phyloP scores from a whole-genome alignment of 2,888 invertebrate genomes.

The Acleris emargana region DNA sequence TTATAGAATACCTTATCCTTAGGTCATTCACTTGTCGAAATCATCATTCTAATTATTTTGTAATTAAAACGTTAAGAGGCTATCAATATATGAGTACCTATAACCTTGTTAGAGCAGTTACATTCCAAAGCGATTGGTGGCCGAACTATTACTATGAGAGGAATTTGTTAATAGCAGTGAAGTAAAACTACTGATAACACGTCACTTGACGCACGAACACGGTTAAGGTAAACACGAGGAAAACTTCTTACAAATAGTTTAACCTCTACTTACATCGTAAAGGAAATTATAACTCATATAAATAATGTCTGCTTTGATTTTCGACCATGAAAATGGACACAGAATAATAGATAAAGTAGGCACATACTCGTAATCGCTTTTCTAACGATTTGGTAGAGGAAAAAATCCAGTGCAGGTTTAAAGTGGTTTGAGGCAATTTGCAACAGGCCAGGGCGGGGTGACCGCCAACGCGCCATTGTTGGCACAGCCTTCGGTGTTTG shows the following conservation, averaged over 20 bases:
- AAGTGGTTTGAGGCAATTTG: no score
- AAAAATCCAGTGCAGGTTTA: neutral
- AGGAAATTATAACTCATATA: no score
- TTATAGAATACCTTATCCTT: neutral
- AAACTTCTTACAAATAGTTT: no score
- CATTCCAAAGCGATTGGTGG: constrained; percentile 54
- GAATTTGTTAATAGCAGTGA: neutral
- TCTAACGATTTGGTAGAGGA: neutral
- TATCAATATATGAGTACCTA: constrained; percentile 37
- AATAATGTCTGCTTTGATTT: no score
- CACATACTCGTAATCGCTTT: no score
- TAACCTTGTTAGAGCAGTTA: constrained; percentile 48
- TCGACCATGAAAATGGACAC: no score
- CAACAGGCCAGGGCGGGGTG: neutral
- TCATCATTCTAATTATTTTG: constrained; percentile 2
- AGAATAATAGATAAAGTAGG: no score
- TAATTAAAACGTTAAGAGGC: constrained; percentile 36
- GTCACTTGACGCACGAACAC: no score
- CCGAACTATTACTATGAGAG: neutral
- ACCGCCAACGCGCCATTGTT: constrained; percentile 23
- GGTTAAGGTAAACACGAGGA: no score
- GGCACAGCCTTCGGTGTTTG: constrained; percentile 29
- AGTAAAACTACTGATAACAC: constrained; percentile 1
- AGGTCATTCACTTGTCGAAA: constrained; percentile 11
- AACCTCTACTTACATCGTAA: no score